phyloP scores from a whole-genome alignment of 2,888 invertebrate species.

The Dicroscelio sp. region DNA sequence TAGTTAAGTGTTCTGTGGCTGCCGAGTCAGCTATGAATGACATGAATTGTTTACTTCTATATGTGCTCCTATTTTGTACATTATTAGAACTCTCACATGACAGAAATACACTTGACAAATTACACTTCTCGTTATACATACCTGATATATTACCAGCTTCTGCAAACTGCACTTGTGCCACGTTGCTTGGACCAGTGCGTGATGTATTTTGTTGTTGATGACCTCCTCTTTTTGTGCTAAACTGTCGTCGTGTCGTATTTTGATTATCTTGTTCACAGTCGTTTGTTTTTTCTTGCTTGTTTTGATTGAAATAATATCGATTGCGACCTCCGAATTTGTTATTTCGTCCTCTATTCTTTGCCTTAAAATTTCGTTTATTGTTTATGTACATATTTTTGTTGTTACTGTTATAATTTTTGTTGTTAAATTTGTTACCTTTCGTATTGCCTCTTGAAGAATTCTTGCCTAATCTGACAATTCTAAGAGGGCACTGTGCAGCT shows the following conservation, averaged over 20 bases:
- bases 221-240: slow-evolving; percentile 2
- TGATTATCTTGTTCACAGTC: slow-evolving; percentile 11
- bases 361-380: slow-evolving; percentile 27
- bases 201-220: slow-evolving; percentile 34
- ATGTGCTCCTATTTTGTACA: too few relatives aligned
- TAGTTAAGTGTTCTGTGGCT: too few relatives aligned
- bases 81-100: slow-evolving; percentile 15
- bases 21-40: too few relatives aligned
- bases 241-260: slow-evolving; percentile 1
- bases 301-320: not conserved
- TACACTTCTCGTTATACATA: slow-evolving; percentile 6
- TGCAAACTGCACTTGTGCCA: not conserved
- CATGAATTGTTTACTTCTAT: too few relatives aligned
- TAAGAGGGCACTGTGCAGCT: slow-evolving; percentile 27
- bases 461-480: not conserved
- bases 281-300: slow-evolving; percentile 1
- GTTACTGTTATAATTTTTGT: not conserved
- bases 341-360: not conserved
- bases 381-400: not conserved
- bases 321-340: not conserved
- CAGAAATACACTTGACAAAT: slow-evolving; percentile 9
- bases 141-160: not conserved
- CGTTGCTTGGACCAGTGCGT: not conserved
- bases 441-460: not conserved
- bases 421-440: slow-evolving; percentile 27